Evolutionary conservation across 2,113 vertebrate species (phyloP), one percentile per base, ranked within the genome.

Genomic region (Gadus chalcogrammus): DNA sequence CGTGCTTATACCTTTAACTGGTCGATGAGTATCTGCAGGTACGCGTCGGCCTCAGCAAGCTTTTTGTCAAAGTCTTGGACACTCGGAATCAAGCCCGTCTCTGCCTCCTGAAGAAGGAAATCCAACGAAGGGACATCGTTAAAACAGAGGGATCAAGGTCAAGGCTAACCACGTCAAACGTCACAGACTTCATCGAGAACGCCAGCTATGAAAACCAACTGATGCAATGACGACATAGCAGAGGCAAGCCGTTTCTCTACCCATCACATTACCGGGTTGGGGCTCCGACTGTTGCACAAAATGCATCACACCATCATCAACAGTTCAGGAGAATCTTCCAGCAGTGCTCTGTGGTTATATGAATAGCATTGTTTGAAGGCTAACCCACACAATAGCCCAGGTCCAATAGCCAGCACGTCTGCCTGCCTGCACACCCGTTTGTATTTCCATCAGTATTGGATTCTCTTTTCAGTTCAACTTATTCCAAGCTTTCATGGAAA

Each of bases 11-110:
- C 98, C 94, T 99, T 99, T 81, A 97, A 76, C 35, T 99, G 97
- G 82, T 99, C 97, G 80, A 99, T 99, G 79, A 99, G 92, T 84
- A 99, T 99, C 91, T 99, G 98, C n/a, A 99, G 88, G 81, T 99
- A 99, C 77, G 97, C 97, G 24, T 99, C 98, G 17, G 98, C 96
- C 89, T 99, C 98, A 0, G 97, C 94, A 27, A 99, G 93, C 82
- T 98, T 99, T 91, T 97, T 98, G 89, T 99, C 97, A 83, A 99
- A 99, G 89, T 99, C 98, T 86, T 98, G 96, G 85, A 99, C 94
- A 1, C 93, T 98, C 16, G 98, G 97, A 91, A 99, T 95, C 82
- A 99, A 93, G 85, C 95, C 95, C 52, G 96, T 91, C 92, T 99
- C 96, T 69, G 94, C 93, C 91, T 98, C 97, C 97, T 98, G 73